phyloP scores from a whole-genome alignment of 2,113 vertebrate genomes.

The Eulemur macaco region DNA sequence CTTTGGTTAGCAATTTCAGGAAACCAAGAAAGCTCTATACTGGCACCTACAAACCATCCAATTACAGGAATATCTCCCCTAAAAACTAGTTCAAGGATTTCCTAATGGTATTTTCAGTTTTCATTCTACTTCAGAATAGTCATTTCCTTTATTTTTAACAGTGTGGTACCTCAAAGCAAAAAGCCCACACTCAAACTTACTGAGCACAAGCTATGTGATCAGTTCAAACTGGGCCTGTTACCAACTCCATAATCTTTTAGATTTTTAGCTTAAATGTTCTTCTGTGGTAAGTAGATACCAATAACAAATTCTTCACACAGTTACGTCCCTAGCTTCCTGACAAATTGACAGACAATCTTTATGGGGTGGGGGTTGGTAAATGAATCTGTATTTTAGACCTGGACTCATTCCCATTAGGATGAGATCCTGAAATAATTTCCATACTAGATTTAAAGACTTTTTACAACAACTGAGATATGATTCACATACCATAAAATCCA shows the following conservation, averaged over 20 bases:
- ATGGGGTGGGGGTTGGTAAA: neutral
- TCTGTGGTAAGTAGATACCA: too few species aligned
- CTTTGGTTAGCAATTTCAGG: conserved; percentile 1
- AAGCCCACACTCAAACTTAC: neutral
- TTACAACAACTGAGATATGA: neutral
- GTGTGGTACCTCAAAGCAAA: neutral
- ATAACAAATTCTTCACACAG: too few species aligned
- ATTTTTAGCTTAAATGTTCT: neutral
- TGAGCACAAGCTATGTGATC: neutral
- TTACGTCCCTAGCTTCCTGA: neutral
- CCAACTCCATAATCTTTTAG: neutral
- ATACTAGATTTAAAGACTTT: neutral
- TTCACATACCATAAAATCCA: neutral
- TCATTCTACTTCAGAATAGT: neutral
- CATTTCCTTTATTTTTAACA: neutral
- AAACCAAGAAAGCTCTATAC: neutral
- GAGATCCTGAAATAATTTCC: neutral
- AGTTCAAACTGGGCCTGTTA: neutral
- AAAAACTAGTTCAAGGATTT: neutral
- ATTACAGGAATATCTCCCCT: neutral
- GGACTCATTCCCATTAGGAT: neutral
- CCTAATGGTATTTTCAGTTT: neutral
- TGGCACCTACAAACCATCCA: neutral
- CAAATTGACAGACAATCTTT: neutral
- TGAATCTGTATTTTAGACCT: neutral